Base-by-base conservation (phyloP, 2,113 vertebrate species). In the Lucifuga dentata region DNA sequence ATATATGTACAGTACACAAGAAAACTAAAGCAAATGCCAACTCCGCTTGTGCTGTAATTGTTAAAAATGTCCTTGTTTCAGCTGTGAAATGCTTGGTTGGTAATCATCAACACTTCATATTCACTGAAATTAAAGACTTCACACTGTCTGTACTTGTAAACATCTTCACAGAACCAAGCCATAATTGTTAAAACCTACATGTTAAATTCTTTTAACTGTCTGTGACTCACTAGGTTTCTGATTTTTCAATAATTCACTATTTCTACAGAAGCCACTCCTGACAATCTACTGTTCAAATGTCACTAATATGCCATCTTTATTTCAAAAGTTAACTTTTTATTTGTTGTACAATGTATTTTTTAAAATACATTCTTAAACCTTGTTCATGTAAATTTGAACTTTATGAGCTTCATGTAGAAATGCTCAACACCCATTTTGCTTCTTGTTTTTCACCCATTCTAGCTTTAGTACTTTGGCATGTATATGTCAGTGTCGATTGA, bases 41-140 rank as follows among this genome's bases (percentile, higher is more conserved):
- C 57, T n/a, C n/a, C n/a, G n/a, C n/a, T n/a, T 58, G 33, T 51
- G 39, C 58, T 65, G 57, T 52, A 29, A 59, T 56, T 8, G 29
- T 48, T 43, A 69, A 48, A 53, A 45, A 59, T 71, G 53, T 53
- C 15, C 32, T 16, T 5, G 32, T 67, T 13, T 5, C 60, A 68
- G 62, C 73, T 72, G 76, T 75, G 53, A 80, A 75, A 53, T 24
- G 39, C 13, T 16, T 24, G 24, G 55, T 43, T 60, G 64, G 13
- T 16, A 11, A 63, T 86, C 53, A 75, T 76, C 75, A 80, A 71
- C 76, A 66, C 79, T 39, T 74, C 10, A 8, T 8, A 8, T 11
- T 59, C 26, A 44, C 75, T 76, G 67, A 68, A 68, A 82, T 48
- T 46, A 68, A 55, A 60, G 58, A 73, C 64, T 76, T 82, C 64